phyloP scores from a whole-genome alignment of 2,888 invertebrate genomes.

The Dastarcus helophoroides region DNA sequence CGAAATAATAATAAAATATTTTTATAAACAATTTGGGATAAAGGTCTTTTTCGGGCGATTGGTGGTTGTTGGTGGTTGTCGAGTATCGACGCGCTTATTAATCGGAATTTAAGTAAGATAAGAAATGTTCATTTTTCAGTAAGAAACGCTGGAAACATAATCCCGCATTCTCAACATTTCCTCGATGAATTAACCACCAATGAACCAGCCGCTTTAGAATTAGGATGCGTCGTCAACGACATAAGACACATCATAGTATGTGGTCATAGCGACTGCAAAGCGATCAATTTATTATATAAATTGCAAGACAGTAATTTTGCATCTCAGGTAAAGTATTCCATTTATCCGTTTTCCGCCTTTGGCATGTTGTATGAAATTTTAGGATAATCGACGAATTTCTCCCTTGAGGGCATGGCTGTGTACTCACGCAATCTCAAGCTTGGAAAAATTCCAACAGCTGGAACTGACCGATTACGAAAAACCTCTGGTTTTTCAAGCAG shows the following conservation, averaged over 20 bases:
- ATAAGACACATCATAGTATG: conserved; percentile 90
- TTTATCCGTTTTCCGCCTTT: neutral
- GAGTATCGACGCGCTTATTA: too few relatives aligned
- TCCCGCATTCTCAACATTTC: conserved; percentile 85
- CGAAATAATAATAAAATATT: too few relatives aligned
- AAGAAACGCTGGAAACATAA: conserved; percentile 90
- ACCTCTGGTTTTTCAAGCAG: conserved; percentile 75
- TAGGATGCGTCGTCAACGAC: conserved; percentile 85
- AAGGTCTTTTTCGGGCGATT: too few relatives aligned
- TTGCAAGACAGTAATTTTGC: conserved; percentile 69
- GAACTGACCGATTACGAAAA: conserved; percentile 48
- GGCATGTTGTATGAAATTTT: too few relatives aligned
- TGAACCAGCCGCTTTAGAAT: conserved; percentile 90
- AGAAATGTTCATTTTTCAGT: conserved; percentile 45
- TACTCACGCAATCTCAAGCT: conserved; percentile 70
- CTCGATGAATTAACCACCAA: conserved; percentile 79
- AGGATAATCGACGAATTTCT: conserved; percentile 70
- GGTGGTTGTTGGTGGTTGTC: too few relatives aligned
- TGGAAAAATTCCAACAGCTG: conserved; percentile 71
- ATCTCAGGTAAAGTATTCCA: conserved; percentile 48
- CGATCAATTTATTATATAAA: conserved; percentile 85
- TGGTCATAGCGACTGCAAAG: conserved; percentile 97
- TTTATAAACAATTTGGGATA: too few relatives aligned
- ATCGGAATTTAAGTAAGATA: too few relatives aligned
- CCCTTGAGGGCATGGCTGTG: conserved; percentile 88